A percentile compares a stretch with the other conserved stretches of the same genome.
Evolutionary conservation across 2,113 vertebrate genomes (phyloP).

Genomic region (Willisornis vidua): DNA sequence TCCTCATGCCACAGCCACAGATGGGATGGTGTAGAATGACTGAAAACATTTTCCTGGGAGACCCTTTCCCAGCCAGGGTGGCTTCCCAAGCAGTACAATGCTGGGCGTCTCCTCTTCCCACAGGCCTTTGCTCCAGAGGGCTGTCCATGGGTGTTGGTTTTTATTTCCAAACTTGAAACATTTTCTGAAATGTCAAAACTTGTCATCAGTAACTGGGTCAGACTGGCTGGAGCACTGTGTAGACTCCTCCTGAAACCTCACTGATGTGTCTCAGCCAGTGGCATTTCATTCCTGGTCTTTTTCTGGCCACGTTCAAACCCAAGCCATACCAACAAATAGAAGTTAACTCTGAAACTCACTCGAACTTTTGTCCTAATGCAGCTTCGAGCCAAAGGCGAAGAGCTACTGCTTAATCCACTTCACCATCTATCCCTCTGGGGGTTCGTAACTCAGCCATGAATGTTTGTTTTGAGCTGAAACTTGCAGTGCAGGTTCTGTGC

Average conservation of each 20-base stretch:
- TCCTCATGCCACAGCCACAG: not conserved
- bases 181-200: constrained; percentile 37
- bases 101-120: not conserved
- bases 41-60: not conserved
- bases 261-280: not conserved
- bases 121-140: not conserved
- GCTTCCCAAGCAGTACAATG: not conserved
- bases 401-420: constrained; percentile 38
- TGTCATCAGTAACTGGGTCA: constrained; percentile 4
- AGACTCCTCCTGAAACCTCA: not conserved
- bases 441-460: constrained; percentile 63
- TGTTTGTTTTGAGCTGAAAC: constrained; percentile 68
- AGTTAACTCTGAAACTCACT: not conserved
- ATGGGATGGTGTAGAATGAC: not conserved
- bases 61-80: not conserved
- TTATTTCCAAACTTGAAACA: not conserved
- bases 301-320: not conserved
- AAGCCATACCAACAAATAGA: not conserved
- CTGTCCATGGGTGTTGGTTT: not conserved
- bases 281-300: not conserved
- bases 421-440: constrained; percentile 44
- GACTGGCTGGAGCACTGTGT: not conserved
- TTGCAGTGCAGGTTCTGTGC: constrained; percentile 55
- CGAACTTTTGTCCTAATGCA: constrained; percentile 12
- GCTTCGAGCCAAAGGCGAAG: constrained; percentile 32